Conservation (phyloP, 2,113 vertebrate genomes). For the Gambusia affinis region DNA sequence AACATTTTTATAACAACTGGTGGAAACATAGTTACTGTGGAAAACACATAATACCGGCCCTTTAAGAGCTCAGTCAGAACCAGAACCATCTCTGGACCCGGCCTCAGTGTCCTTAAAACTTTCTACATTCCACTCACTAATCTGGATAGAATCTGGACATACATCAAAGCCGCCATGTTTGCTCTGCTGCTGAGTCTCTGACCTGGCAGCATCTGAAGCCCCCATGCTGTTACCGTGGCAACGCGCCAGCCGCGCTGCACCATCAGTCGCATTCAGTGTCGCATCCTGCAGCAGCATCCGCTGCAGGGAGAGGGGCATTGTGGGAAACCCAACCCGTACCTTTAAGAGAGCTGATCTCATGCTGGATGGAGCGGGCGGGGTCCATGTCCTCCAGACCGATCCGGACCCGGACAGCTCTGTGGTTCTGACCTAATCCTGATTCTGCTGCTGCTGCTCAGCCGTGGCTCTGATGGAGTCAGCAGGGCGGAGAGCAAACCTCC, state of each 20-base stretch:
- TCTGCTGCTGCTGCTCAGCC: conserved; percentile 59
- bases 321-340: conserved; percentile 78
- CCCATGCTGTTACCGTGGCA: conserved; percentile 60
- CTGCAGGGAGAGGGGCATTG: conserved; percentile 34
- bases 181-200: neutral
- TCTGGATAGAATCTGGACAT: too few species aligned
- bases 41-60: too few species aligned
- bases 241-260: conserved; percentile 65
- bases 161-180: neutral
- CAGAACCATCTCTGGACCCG: too few species aligned
- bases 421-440: conserved; percentile 8
- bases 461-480: too few species aligned
- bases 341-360: conserved; percentile 93
- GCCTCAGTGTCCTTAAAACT: too few species aligned
- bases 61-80: too few species aligned
- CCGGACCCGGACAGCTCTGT: conserved; percentile 27
- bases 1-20: too few species aligned
- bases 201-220: conserved; percentile 1
- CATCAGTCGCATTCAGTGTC: conserved; percentile 71
- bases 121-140: too few species aligned
- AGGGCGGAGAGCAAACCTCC: conserved; percentile 17
- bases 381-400: conserved; percentile 75
- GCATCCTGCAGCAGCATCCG: conserved; percentile 68
- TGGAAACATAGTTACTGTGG: too few species aligned
- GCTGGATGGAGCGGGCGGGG: conserved; percentile 87